Conservation (phyloP, 2,888 invertebrate species). For the Hirtodrosophila histrioides region DNA sequence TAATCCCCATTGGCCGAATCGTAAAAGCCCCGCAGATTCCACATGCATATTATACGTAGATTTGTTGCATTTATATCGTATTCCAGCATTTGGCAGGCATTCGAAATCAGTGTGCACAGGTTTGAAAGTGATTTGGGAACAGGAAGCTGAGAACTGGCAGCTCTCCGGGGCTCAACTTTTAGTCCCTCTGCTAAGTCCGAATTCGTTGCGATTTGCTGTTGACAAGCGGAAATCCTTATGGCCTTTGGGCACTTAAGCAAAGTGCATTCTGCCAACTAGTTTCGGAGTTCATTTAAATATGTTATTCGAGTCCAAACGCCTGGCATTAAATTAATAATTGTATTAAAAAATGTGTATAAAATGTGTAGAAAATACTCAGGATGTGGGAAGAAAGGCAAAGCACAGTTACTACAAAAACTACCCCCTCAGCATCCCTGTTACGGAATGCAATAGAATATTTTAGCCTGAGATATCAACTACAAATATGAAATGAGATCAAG, state of each 20-base stretch:
- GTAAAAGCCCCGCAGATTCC: slow-evolving; percentile 71
- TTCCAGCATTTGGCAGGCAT: slow-evolving; percentile 26
- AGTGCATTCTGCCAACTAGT: slow-evolving; percentile 39
- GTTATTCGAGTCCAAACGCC: background rate
- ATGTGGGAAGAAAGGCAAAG: too few species aligned
- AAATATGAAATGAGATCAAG: too few species aligned
- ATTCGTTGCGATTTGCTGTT: slow-evolving; percentile 54
- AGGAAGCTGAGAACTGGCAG: slow-evolving; percentile 6
- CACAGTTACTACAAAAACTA: too few species aligned
- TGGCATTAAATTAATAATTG: slow-evolving; percentile 6
- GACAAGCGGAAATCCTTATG: slow-evolving; percentile 63
- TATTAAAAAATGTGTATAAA: background rate
- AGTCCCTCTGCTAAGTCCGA: slow-evolving; percentile 26
- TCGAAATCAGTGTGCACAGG: slow-evolving; percentile 66
- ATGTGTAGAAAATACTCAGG: too few species aligned
- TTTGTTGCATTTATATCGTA: slow-evolving; percentile 68
- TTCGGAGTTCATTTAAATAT: slow-evolving; percentile 11
- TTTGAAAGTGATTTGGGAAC: slow-evolving; percentile 69
- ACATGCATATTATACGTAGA: slow-evolving; percentile 75
- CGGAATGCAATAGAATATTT: too few species aligned
- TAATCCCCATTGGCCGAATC: slow-evolving; percentile 72
- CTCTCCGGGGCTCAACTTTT: slow-evolving; percentile 19
- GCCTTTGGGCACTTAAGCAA: slow-evolving; percentile 52
- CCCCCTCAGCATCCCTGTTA: too few species aligned
- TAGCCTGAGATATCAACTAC: too few species aligned